Base-by-base conservation (phyloP, 2,888 invertebrate genomes). In the Drosophila kokeensis region DNA sequence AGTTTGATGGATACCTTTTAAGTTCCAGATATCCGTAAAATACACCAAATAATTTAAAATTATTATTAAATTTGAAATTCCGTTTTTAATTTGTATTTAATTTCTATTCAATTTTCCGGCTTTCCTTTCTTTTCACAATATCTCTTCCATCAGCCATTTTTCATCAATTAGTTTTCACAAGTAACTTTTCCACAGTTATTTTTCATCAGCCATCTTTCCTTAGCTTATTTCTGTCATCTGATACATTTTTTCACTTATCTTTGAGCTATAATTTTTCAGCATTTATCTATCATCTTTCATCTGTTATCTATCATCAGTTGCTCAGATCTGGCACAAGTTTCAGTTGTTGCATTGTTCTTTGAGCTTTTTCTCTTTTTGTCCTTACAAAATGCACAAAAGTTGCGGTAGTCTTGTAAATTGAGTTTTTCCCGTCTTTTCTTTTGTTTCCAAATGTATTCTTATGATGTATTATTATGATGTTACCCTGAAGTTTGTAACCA, bases 391-490 rank as follows among this genome's bases (percentile, higher is more conserved):
- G 60, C 73, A 79, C 63, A 71, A 59, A 71, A 66, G 60, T 66
- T 72, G 58, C 61, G 66, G 49, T 54, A 69, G 63, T 64, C 57
- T 75, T 64, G 61, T 71, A 79, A 79, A 79, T 79, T 75, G 69
- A 72, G 69, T 79, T 79, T 79, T 62, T 64, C 64, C 72, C 54
- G 66, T 48, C 61, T 58, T 21, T 62, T 21, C 68, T 69, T 40
- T 32, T 52, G 55, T 57, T 66, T 53, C 48, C 53, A 73, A 66
- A 73, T 74, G 59, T 45, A 15, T 65, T 45, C 10, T 30, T n/a
- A n/a, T n/a, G n/a, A n/a, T n/a, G n/a, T n/a, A n/a, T n/a, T n/a
- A 15, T 24, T 45, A 15, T 21, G 13, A 7, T 21, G 21, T 45
- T 24, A 4, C 7, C 7, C 11, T 21, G 6, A 21, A 45, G 7